These are phyloP conservation scores for Holotrichia oblita DNA, from an alignment of 1,140 invertebrate genomes.

Conservation along the genomic window DNA sequence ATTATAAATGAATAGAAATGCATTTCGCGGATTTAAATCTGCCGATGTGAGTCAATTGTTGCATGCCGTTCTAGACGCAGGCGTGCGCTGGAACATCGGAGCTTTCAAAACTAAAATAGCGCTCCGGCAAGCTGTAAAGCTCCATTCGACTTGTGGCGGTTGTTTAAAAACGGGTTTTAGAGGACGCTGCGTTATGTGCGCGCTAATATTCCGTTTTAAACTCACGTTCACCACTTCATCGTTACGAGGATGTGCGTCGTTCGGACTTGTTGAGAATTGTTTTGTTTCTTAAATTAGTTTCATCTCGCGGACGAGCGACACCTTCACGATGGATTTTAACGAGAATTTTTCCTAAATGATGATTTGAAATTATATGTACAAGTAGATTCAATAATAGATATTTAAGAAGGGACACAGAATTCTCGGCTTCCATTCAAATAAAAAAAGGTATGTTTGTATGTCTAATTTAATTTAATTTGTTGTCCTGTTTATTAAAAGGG, in stretches of 20 bases:
- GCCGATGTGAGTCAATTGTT: not conserved
- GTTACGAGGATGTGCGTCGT: not conserved
- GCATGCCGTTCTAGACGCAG: not conserved
- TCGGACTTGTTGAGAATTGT: not conserved
- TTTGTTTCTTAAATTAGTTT: too few species aligned
- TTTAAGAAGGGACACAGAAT: not conserved
- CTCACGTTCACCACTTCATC: not conserved
- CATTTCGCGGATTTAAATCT: too few species aligned
- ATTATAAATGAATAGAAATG: too few species aligned
- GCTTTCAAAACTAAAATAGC: constrained; percentile 3
- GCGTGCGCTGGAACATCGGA: not conserved
- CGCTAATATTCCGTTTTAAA: not conserved
- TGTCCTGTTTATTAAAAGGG: not conserved
- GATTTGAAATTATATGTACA: too few species aligned
- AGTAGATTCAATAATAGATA: too few species aligned
- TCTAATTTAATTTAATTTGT: not conserved
- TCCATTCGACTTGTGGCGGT: not conserved
- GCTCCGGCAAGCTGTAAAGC: not conserved
- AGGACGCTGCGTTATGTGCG: not conserved
- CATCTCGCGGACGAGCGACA: too few species aligned
- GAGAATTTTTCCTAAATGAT: too few species aligned
- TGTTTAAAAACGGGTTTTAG: not conserved
- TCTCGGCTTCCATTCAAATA: not conserved
- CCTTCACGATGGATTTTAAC: too few species aligned
- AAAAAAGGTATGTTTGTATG: constrained; percentile 6